Evolutionary conservation across 2,797 vertebrate species (phyloP).

Genomic region (Limnodromus scolopaceus): DNA sequence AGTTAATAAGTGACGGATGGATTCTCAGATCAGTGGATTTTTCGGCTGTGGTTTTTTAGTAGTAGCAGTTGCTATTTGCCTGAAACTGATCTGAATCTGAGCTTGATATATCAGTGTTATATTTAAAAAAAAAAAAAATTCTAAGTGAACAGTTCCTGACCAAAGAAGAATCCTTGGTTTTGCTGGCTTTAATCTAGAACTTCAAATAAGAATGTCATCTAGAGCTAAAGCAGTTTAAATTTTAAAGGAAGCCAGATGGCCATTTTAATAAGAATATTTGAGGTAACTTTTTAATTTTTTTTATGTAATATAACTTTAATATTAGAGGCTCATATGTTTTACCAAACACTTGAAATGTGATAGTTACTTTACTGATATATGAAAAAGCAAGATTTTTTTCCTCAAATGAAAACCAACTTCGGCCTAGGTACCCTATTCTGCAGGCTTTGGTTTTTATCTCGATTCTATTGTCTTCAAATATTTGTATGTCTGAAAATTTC

Average conservation of each 20-base stretch:
- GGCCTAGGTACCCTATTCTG: not conserved
- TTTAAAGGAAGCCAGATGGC: not conserved
- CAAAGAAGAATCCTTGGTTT: not conserved
- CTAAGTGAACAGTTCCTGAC: not conserved
- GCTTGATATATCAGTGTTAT: not conserved
- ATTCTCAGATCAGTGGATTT: not conserved
- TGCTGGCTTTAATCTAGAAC: not conserved
- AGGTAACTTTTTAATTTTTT: not conserved
- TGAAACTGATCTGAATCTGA: not conserved
- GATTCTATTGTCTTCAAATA: not conserved
- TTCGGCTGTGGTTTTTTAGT: not conserved
- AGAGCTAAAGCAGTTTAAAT: not conserved
- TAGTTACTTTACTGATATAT: not conserved
- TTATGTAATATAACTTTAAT: no score
- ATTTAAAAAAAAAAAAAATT: not conserved
- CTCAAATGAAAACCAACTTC: not conserved
- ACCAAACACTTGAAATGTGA: not conserved
- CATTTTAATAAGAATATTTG: not conserved
- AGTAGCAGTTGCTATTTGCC: not conserved
- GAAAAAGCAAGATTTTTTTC: not conserved
- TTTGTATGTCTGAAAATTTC: not conserved
- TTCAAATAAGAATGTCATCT: not conserved
- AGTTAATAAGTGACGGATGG: rapidly evolving
- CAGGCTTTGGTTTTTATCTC: not conserved
- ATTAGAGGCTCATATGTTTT: not conserved